Percentiles rank a stretch among this genome's conserved stretches.
Evolutionary conservation across 1,140 invertebrate genomes (phyloP).

Genomic region (Ostrea denselamellosa): DNA sequence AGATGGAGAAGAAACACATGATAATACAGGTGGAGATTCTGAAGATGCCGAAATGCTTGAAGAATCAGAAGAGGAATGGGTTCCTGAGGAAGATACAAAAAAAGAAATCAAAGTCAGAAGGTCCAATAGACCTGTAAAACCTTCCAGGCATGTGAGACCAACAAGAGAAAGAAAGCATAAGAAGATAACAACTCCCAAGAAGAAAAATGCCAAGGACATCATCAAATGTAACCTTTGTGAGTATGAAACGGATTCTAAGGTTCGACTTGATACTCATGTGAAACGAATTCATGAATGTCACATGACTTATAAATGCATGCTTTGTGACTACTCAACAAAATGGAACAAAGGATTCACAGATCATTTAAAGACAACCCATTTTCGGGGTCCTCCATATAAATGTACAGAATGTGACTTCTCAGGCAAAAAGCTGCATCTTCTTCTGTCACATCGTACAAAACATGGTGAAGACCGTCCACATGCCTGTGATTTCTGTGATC

Average conservation of each 20-base stretch:
- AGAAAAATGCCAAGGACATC: neutral
- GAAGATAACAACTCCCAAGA: neutral
- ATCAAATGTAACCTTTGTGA: slow-evolving; percentile 58
- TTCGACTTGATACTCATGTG: slow-evolving; percentile 68
- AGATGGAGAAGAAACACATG: neutral
- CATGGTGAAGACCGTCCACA: slow-evolving; percentile 82
- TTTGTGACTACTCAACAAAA: slow-evolving; percentile 84
- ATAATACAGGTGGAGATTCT: slow-evolving; percentile 14
- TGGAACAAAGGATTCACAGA: slow-evolving; percentile 84
- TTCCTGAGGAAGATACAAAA: slow-evolving; percentile 21
- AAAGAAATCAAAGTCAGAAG: neutral
- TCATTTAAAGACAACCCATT: slow-evolving; percentile 83
- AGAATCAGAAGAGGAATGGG: slow-evolving; percentile 21
- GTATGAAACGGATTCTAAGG: slow-evolving; percentile 55
- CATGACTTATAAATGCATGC: slow-evolving; percentile 75
- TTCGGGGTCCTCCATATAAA: slow-evolving; percentile 83
- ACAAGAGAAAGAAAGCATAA: neutral
- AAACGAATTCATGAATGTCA: slow-evolving; percentile 77
- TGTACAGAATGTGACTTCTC: slow-evolving; percentile 83
- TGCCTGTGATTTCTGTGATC: slow-evolving; percentile 79
- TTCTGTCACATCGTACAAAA: slow-evolving; percentile 81
- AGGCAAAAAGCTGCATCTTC: slow-evolving; percentile 80
- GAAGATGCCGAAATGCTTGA: neutral
- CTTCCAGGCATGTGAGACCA: neutral
- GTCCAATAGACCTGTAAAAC: neutral